phyloP scores from a whole-genome alignment of 2,113 vertebrate genomes.

The Actenoides hombroni region DNA sequence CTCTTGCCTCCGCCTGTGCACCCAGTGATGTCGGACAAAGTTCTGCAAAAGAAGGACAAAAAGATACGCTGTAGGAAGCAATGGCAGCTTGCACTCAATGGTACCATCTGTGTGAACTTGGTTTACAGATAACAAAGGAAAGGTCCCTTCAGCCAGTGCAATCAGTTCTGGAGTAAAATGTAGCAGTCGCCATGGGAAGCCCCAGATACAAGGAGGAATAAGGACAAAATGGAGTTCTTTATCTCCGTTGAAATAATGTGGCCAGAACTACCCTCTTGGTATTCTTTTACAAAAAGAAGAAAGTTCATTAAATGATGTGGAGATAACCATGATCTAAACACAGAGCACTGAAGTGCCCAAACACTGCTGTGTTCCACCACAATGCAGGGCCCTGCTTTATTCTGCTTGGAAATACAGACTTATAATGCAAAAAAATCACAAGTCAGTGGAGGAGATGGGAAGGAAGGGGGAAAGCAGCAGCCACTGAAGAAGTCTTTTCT shows the following conservation, averaged over 20 bases:
- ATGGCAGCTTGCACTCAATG: not conserved
- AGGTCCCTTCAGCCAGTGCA: not conserved
- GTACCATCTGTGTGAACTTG: not conserved
- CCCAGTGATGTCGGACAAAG: conserved; percentile 95
- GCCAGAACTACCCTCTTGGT: not conserved
- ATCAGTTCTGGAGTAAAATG: not conserved
- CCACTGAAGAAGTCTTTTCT: not conserved
- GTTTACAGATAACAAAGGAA: not conserved
- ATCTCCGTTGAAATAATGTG: not conserved
- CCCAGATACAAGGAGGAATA: not conserved
- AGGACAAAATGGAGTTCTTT: not conserved
- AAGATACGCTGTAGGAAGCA: not conserved
- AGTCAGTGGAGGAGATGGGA: not conserved
- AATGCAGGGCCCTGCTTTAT: fast-evolving
- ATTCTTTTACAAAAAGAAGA: not conserved
- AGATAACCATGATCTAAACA: not conserved
- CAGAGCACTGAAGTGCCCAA: not conserved
- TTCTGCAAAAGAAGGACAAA: conserved; percentile 77
- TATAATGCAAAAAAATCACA: not conserved
- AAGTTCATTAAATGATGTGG: not conserved
- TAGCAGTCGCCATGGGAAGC: not conserved
- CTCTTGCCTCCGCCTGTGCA: conserved; percentile 93
- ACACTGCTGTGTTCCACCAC: not conserved
- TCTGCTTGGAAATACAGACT: not conserved
- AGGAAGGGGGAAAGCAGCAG: not conserved